Conservation (phyloP, 2,888 invertebrate genomes). For the Melitaea athalia region DNA sequence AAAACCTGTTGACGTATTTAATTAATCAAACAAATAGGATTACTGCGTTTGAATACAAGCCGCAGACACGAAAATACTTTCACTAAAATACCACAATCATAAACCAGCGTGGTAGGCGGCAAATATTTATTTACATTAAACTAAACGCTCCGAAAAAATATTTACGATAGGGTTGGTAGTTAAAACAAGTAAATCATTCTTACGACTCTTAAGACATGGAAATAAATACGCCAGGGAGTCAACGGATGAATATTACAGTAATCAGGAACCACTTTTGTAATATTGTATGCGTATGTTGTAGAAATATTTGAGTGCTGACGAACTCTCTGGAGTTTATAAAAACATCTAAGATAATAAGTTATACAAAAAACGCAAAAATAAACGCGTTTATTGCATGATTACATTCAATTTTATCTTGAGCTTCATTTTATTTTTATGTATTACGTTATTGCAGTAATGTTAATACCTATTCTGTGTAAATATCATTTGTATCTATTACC, state of each 20-base stretch:
- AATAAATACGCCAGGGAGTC: conserved; percentile 24
- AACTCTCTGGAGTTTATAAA: too few relatives aligned
- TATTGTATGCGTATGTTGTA: not conserved
- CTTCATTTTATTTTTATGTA: too few relatives aligned
- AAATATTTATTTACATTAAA: conserved; percentile 61
- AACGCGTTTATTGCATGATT: too few relatives aligned
- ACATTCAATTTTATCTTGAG: too few relatives aligned
- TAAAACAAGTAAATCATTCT: conserved; percentile 33
- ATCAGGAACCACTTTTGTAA: not conserved
- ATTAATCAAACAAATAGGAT: conserved; percentile 50
- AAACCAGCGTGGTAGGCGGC: conserved; percentile 50
- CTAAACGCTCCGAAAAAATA: conserved; percentile 47
- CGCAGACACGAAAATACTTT: conserved; percentile 64
- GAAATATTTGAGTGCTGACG: too few relatives aligned
- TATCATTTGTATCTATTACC: too few relatives aligned
- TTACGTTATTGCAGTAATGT: too few relatives aligned
- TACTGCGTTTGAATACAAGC: conserved; percentile 53
- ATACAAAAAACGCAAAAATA: too few relatives aligned
- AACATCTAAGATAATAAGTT: too few relatives aligned
- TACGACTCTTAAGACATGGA: conserved; percentile 30
- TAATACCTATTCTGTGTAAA: too few relatives aligned
- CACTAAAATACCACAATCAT: conserved; percentile 64
- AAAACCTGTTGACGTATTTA: conserved; percentile 35
- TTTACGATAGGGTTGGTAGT: conserved; percentile 44
- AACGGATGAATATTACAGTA: conserved; percentile 22